Base-by-base conservation (phyloP, 1,140 invertebrate species). In the Pogonomyrmex californicus region DNA sequence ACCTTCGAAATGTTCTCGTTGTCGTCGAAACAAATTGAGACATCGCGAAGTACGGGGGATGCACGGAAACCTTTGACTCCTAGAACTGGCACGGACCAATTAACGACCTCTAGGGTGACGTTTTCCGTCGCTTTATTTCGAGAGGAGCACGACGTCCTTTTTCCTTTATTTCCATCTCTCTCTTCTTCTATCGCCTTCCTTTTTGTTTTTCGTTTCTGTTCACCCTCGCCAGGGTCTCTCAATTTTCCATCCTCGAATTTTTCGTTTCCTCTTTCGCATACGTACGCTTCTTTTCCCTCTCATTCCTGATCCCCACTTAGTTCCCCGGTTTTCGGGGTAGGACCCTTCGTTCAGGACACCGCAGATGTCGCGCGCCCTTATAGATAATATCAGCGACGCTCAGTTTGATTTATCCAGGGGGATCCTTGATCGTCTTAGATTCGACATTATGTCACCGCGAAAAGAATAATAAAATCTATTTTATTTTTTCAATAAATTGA, bases 301-400 rank as follows among this genome's bases (percentile, higher is more conserved):
- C 44, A 51, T 30, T 65, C 36, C 56, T 60, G 63, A 36, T 60
- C 56, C 30, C 41, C 58, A 76, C 62, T 12, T 56, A 30, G 49
- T 73, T 73, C 38, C 41, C 30, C 71, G 71, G 30, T 56, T 85
- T 79, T 82, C 79, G 58, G 90, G 87, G 83, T 83, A 58, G 89
- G 73, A 91, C 89, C 90, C 89, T 90, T 91, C 90, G 73, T 79
- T 90, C 76, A 87, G 88, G 89, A 78, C 60, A 90, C 81, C 87
- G 85, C 90, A 91, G 90, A 91, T 91, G 90, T 90, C 90, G 82
- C 30, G 70, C 86, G 70, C 85, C 90, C 85, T 49, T 83, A 73
- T 83, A 89, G 90, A 91, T 91, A 85, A 47, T 54, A 36, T 6
- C 85, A 82, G 49, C 36, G 87, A 38, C 79, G 85, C 90, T 87